Evolutionary conservation across 1,140 invertebrate genomes (phyloP), one percentile per base, ranked within the genome.

Genomic region (Lerema accius): DNA sequence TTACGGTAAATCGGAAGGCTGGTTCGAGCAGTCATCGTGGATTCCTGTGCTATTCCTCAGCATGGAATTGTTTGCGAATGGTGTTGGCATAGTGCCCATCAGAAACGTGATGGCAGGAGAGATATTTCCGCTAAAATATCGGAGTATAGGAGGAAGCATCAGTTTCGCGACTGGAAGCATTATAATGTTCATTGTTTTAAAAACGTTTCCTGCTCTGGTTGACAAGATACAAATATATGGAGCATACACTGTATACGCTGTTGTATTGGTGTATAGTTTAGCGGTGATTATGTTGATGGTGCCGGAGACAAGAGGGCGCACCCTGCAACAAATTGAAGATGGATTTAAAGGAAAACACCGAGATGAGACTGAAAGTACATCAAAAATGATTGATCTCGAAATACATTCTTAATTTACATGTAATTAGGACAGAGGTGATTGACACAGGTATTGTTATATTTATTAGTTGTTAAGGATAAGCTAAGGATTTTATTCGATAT

Each of bases 61-160:
- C 55, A 11, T 86, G n/a, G 77, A 84, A 43, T 71, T 76, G 1
- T 76, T 84, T 2, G 64, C 80, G 10, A 71, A 86, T 10, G 76
- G 77, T 0, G 67, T 71, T 0, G 86, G 84, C 0, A 85, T 76
- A 66, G 71, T 84, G 4, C 82, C 84, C 0, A 45, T 89, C 6
- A 83, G 84, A 2, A 80, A 71, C 23, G 75, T 84, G 0, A 83
- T 87, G 9, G 74, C 70, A 1, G 85, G 85, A 0, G 85, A 88
- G 63, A 65, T 86, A 0, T 84, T 86, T 14, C 82, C 85, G 7
- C 46, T 86, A 4, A 71, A 76, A 53, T 83, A 82, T 48, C 66
- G 74, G 45, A 76, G 80, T 37, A 69, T 82, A 1, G 75, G 82
- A 1, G 71, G 75, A 1, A 77, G 69, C 0, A 76, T 88, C 0